Base-by-base conservation (phyloP, 2,113 vertebrate species). In the Tiliqua scincoides region DNA sequence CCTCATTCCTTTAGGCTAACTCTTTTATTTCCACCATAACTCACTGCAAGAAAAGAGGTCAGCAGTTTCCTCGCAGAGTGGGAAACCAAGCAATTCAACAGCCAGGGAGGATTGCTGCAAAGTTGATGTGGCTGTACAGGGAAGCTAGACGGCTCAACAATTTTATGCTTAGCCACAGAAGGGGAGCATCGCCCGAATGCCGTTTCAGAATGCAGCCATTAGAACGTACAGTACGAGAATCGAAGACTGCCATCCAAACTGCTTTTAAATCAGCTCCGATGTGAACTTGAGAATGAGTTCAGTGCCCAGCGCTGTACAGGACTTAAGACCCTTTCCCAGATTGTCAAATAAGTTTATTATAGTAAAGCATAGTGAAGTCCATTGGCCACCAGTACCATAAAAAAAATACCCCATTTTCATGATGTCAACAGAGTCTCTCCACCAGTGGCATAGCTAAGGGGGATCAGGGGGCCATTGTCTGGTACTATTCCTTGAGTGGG, bases 61-160 rank as follows among this genome's bases (percentile, higher is more conserved):
- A 93, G 90, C 93, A 92, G 62, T 92, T 94, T 92, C 86, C 84
- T 91, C 84, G 86, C 21, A 89, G 86, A 70, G 86, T 86, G 62
- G 77, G 21, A 70, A 85, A 61, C 37, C 67, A 48, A 79, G 76
- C 82, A 83, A 63, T 30, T 85, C 88, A 40, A 20, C 62, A 67
- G 15, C 20, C 21, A 27, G 52, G 35, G 35, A 70, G 68, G 78
- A 59, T 0, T 1, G 1, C 14, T 37, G 57, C 18, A 77, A 40
- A 83, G 90, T 86, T 61, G 82, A 82, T 71, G 21, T 0, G 0
- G 35, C 54, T 54, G 2, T 86, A n/a, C 92, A 35, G 7, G 67
- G 25, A 30, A 76, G 9, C 65, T 84, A 30, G 65, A 23, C 70
- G 83, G 21, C 67, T 21, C 0, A 0, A 63, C 6, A 87, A 48